Conservation (phyloP, 1,140 invertebrate species). For the Magallana gigas region DNA sequence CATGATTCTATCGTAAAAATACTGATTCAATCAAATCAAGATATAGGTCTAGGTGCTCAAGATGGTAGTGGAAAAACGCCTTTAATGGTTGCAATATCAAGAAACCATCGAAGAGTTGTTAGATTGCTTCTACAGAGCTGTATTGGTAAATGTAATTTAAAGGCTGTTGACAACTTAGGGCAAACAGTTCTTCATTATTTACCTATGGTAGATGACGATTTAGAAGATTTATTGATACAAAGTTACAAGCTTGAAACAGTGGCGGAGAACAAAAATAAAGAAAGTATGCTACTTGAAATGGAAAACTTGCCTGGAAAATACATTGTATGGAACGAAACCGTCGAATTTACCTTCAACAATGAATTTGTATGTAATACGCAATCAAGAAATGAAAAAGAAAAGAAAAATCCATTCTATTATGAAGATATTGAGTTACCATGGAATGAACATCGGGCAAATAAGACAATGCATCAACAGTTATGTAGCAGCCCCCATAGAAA, state of each 20-base stretch:
- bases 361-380: too few relatives aligned
- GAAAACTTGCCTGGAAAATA: not conserved
- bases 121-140: slow-evolving; percentile 32
- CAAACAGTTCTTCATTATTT: slow-evolving; percentile 47
- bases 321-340: slow-evolving; percentile 9
- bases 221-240: slow-evolving; percentile 43
- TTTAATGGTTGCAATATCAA: slow-evolving; percentile 42
- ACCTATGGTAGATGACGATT: slow-evolving; percentile 37
- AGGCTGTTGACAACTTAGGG: slow-evolving; percentile 35
- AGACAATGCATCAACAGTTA: not conserved
- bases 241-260: not conserved
- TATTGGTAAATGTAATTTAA: slow-evolving; percentile 19
- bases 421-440: not conserved
- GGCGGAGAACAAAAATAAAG: too few relatives aligned
- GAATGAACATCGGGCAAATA: not conserved
- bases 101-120: slow-evolving; percentile 28
- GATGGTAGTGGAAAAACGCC: slow-evolving; percentile 48
- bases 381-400: not conserved
- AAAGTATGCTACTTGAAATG: too few relatives aligned
- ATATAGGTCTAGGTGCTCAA: not conserved
- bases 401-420: slow-evolving; percentile 10
- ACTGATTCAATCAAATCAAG: slow-evolving; percentile 35
- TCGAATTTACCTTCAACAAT: not conserved
- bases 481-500: not conserved
- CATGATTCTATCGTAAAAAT: slow-evolving; percentile 43